Conservation (phyloP, 53 echinoderm and acorn worm genomes). For the Echinometra lucunter region DNA sequence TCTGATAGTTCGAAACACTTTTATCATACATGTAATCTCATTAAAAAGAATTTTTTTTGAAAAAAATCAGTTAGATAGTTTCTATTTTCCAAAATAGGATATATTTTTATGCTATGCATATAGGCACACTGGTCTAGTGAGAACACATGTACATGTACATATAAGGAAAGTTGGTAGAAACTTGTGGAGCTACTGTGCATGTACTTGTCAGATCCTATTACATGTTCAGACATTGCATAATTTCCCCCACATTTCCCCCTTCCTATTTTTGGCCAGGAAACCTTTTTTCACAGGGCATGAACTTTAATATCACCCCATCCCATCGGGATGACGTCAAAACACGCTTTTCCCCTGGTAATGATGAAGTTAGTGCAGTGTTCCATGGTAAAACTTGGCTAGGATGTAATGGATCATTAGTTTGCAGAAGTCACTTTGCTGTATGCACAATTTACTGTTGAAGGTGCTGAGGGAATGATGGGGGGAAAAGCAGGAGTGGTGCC, state of each 20-base stretch:
- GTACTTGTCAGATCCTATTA: background rate
- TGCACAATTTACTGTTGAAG: background rate
- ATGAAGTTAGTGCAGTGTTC: background rate
- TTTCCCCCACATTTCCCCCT: background rate
- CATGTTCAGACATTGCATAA: background rate
- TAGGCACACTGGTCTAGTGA: too few species aligned
- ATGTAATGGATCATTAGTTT: slow-evolving; percentile 35
- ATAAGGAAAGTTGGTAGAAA: too few species aligned
- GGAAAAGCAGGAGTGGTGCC: slow-evolving; percentile 19
- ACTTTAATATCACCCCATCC: background rate
- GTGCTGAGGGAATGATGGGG: background rate
- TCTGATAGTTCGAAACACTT: too few species aligned
- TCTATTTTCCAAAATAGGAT: too few species aligned
- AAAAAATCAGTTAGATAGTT: too few species aligned
- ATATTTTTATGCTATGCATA: too few species aligned
- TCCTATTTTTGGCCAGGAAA: background rate
- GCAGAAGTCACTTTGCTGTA: background rate
- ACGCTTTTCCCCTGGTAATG: background rate
- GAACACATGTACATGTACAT: too few species aligned
- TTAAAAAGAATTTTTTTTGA: too few species aligned
- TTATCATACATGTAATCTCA: too few species aligned
- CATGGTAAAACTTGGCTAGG: background rate
- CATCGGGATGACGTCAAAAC: background rate
- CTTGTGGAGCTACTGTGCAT: too few species aligned
- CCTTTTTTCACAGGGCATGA: background rate